Base-by-base conservation (phyloP, 2,888 invertebrate species). In the Trachelus troglodyta region DNA sequence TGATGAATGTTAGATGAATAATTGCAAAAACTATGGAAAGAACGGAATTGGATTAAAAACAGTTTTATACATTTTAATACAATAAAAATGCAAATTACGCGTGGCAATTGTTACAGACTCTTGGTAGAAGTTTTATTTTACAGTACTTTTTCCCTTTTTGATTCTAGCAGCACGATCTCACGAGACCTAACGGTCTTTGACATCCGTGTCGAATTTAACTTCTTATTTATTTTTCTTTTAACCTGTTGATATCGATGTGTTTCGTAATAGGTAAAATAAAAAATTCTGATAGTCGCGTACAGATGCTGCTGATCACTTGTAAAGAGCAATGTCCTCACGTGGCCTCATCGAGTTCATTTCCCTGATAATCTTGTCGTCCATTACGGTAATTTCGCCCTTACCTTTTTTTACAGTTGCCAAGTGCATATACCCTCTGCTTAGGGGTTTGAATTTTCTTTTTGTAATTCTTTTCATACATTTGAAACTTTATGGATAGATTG, bases 271-370 rank as follows among this genome's bases (percentile, higher is more conserved):
- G 56, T 23, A 56, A 56, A 56, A 56, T 56, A 56, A 56, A 56
- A 56, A 23, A 56, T 23, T 56, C 56, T 56, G 23, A 56, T 56
- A 56, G 23, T 56, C 23, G 56, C 23, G 9, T 56, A 56, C 56
- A 23, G 56, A 56, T 56, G 56, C 56, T 56, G 56, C 23, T 56
- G 75, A 79, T 80, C 81, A 86, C 87, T 86, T 79, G 82, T 80
- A 81, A 84, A 83, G 88, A 83, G 84, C 87, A 89, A 88, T 31
- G 89, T 81, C 86, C 89, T 85, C 81, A 73, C 80, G 79, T 87
- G 85, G 87, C 87, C 88, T 81, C 86, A 80, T 79, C 69, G 77
- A 78, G 78, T 78, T 78, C 75, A 56, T 76, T 78, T 76, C 78
- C 35, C 78, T 73, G 75, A 76, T 76, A 40, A 78, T 76, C 69